Evolutionary conservation across 1,140 invertebrate genomes (phyloP).

Genomic region (Microplitis mediator): DNA sequence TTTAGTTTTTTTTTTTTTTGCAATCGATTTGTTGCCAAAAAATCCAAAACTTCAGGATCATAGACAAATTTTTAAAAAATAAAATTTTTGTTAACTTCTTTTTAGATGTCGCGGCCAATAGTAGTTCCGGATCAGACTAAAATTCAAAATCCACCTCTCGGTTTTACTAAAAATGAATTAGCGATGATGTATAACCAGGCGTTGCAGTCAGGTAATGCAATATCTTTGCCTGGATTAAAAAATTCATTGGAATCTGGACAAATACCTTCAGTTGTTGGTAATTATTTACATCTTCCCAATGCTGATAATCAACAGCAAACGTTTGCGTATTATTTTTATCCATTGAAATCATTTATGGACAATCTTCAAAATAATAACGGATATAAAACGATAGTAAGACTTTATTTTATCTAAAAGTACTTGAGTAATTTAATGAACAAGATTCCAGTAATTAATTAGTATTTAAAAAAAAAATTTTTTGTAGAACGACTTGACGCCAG

Average conservation of each 20-base stretch:
- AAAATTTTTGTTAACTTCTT: neutral
- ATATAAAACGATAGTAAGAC: slow-evolving; percentile 12
- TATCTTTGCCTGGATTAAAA: slow-evolving; percentile 36
- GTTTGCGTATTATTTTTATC: slow-evolving; percentile 45
- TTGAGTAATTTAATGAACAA: neutral
- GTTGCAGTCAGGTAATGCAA: slow-evolving; percentile 39
- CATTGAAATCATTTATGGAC: slow-evolving; percentile 42
- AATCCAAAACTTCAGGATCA: neutral
- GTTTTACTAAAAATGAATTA: slow-evolving; percentile 38
- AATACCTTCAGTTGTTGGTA: slow-evolving; percentile 27
- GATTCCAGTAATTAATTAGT: neutral
- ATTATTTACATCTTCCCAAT: slow-evolving; percentile 30
- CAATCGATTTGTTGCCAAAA: neutral
- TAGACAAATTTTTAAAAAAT: no score
- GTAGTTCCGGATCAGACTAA: slow-evolving; percentile 12
- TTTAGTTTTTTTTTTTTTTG: neutral
- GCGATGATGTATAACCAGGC: slow-evolving; percentile 44
- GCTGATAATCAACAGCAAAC: slow-evolving; percentile 21
- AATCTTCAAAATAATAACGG: slow-evolving; percentile 39
- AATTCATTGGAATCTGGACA: slow-evolving; percentile 37
- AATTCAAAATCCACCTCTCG: slow-evolving; percentile 9
- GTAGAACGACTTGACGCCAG: slow-evolving; percentile 30
- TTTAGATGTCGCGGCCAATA: slow-evolving; percentile 14
- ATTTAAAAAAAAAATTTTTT: slow-evolving; percentile 14
- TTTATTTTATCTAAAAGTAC: neutral